phyloP scores from a whole-genome alignment of 2,888 invertebrate species.

The Microdon myrmicae region DNA sequence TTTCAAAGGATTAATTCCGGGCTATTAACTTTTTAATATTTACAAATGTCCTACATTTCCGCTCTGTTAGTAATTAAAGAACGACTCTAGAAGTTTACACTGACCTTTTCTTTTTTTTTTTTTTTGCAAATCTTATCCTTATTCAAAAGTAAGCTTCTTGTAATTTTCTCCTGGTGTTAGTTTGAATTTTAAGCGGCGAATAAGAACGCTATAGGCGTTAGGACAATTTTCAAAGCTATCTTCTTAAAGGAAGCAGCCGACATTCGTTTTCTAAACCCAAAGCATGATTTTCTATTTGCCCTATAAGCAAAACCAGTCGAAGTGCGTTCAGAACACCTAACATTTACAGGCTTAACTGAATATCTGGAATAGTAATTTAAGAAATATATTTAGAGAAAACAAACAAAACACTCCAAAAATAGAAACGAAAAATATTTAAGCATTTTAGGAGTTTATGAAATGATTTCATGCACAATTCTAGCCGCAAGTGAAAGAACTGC shows the following conservation, averaged over 20 bases:
- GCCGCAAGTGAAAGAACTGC: constrained; percentile 10
- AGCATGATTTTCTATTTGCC: constrained; percentile 55
- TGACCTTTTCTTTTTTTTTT: no score
- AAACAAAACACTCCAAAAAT: constrained; percentile 5
- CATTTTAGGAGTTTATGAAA: no score
- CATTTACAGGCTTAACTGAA: constrained; percentile 34
- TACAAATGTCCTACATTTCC: no score
- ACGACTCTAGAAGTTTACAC: no score
- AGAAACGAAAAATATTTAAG: constrained; percentile 5
- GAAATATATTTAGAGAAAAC: constrained; percentile 16
- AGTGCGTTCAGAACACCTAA: constrained; percentile 48
- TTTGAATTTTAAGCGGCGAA: constrained; percentile 71
- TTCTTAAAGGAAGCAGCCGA: constrained; percentile 73
- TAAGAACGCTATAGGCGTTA: constrained; percentile 81
- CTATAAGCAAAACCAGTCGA: constrained; percentile 47
- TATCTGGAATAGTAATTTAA: constrained; percentile 50
- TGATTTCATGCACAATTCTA: no score
- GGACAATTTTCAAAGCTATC: constrained; percentile 79
- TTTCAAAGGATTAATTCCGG: no score
- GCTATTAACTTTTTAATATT: no score
- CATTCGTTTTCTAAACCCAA: constrained; percentile 52
- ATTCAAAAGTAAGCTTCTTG: no score
- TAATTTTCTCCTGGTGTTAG: no score
- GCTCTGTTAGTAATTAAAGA: no score
- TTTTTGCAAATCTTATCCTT: no score